Evolutionary conservation across 2,888 invertebrate species (phyloP).

Genomic region (Clunio marinus): DNA sequence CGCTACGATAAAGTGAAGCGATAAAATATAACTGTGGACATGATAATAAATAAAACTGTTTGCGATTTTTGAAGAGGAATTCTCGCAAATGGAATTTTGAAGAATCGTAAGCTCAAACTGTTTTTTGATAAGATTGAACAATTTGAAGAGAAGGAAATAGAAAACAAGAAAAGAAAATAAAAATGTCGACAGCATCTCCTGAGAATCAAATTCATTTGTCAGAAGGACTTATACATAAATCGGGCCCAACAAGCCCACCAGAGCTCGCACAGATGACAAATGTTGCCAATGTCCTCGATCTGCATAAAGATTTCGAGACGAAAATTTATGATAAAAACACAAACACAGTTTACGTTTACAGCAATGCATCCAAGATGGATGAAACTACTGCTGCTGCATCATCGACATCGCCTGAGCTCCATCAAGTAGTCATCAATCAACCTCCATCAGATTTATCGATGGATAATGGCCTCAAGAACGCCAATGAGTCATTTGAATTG

Average conservation of each 20-base stretch:
- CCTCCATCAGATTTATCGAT: conserved; percentile 29
- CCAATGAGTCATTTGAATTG: conserved; percentile 9
- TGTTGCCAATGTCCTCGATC: conserved; percentile 76
- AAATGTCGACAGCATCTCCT: conserved; percentile 27
- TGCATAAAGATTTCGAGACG: conserved; percentile 47
- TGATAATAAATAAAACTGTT: conserved; percentile 14
- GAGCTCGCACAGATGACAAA: conserved; percentile 85
- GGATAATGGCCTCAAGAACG: conserved; percentile 28
- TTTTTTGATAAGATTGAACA: not conserved
- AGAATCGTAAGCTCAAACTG: not conserved
- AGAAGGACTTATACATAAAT: conserved; percentile 17
- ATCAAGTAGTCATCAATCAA: conserved; percentile 35
- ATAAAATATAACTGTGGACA: conserved; percentile 7
- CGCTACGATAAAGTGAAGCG: conserved; percentile 4
- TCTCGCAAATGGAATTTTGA: not conserved
- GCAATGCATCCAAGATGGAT: conserved; percentile 35
- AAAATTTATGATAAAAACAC: conserved; percentile 50
- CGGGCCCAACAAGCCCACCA: conserved; percentile 59
- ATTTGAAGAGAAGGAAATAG: not conserved
- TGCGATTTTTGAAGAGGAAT: not conserved
- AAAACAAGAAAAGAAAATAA: not conserved
- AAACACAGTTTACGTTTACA: conserved; percentile 37
- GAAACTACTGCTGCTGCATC: conserved; percentile 8
- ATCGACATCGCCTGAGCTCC: conserved; percentile 17
- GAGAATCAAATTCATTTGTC: conserved; percentile 25